phyloP scores from a whole-genome alignment of 2,113 vertebrate genomes.

The Sisor rabdophorus region DNA sequence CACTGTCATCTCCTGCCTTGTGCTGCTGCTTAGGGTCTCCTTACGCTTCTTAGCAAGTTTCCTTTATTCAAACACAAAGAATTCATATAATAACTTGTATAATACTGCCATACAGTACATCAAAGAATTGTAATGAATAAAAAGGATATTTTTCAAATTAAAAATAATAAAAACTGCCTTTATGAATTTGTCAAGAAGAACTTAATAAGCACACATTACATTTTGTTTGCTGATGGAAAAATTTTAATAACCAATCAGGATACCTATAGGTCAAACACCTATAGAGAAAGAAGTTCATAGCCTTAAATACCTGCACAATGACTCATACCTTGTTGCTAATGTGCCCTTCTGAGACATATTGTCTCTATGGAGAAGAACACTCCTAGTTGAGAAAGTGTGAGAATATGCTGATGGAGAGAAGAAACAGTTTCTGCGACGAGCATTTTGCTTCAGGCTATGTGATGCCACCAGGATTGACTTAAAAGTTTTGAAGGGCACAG shows the following conservation, averaged over 20 bases:
- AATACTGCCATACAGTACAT: background rate
- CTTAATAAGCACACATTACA: too few relatives aligned
- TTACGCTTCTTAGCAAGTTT: constrained; percentile 88
- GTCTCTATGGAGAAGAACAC: constrained; percentile 38
- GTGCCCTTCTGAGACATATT: constrained; percentile 44
- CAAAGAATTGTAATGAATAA: background rate
- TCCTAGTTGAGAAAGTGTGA: constrained; percentile 19
- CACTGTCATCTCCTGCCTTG: constrained; percentile 91
- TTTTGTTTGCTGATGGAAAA: background rate
- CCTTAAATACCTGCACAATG: constrained; percentile 38
- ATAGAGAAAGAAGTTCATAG: constrained; percentile 15
- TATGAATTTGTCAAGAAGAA: background rate
- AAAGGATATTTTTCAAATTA: background rate
- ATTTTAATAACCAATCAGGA: background rate
- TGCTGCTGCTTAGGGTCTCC: constrained; percentile 81
- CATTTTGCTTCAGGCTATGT: constrained; percentile 40
- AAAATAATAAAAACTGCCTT: background rate
- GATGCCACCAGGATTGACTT: constrained; percentile 18
- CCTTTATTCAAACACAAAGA: constrained; percentile 56
- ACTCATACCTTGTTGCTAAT: constrained; percentile 42
- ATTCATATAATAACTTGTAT: background rate
- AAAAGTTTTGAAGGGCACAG: constrained; percentile 27
- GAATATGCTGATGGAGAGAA: constrained; percentile 46
- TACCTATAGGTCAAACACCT: constrained; percentile 7
- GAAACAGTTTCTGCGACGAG: constrained; percentile 19